These are phyloP conservation scores for Aphis craccivora DNA, from an alignment of 1,140 invertebrate species.

Conservation along the genomic window DNA sequence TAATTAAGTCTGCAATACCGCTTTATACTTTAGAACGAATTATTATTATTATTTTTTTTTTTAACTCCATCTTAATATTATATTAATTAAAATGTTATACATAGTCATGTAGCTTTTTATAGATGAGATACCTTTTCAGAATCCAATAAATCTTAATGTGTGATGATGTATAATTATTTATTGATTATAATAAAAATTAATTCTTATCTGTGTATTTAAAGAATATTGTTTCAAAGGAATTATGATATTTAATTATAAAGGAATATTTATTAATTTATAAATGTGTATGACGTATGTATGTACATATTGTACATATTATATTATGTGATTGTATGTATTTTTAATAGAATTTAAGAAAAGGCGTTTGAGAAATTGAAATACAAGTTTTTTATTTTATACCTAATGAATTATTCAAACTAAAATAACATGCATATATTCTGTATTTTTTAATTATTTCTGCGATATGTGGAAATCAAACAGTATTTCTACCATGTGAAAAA, in stretches of 20 bases:
- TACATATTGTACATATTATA: background rate
- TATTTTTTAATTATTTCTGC: background rate
- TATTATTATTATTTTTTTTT: background rate
- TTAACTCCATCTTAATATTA: conserved; percentile 5
- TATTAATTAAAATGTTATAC: background rate
- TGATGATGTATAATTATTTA: conserved; percentile 14
- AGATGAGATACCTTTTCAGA: background rate
- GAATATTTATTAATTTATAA: background rate
- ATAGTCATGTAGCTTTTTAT: background rate
- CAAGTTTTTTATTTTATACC: background rate
- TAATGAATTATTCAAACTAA: background rate
- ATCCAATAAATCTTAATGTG: conserved; percentile 28
- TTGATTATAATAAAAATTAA: conserved; percentile 12
- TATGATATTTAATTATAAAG: background rate
- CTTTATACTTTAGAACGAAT: conserved; percentile 4
- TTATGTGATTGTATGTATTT: conserved; percentile 48
- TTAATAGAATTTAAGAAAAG: conserved; percentile 28
- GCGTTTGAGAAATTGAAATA: background rate
- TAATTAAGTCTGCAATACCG: background rate
- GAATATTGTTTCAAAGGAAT: conserved; percentile 14
- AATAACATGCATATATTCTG: background rate
- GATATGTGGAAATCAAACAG: background rate
- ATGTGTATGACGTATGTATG: background rate
- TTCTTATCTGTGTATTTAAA: background rate
- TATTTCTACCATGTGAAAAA: background rate